phyloP scores from a whole-genome alignment of 1,140 invertebrate species.

The Dermatophagoides farinae region DNA sequence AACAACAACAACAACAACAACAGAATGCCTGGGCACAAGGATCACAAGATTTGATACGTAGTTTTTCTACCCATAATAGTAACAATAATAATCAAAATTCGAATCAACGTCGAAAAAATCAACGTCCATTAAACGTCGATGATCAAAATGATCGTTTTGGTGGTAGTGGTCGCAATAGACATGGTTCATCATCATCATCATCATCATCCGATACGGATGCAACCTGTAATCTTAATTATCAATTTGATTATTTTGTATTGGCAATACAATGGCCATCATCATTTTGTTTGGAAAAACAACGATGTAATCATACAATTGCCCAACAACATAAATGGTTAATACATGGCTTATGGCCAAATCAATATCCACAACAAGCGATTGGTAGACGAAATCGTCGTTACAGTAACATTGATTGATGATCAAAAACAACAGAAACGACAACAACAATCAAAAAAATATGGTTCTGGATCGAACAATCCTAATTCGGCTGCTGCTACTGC shows the following conservation, averaged over 20 bases:
- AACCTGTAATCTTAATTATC: not conserved
- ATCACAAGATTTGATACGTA: too few species aligned
- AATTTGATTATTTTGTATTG: slow-evolving; percentile 2
- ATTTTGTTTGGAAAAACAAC: not conserved
- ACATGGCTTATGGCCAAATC: slow-evolving; percentile 8
- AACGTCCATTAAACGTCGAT: too few species aligned
- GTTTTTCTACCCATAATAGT: too few species aligned
- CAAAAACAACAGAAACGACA: not conserved
- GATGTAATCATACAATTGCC: not conserved
- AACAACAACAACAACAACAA: too few species aligned
- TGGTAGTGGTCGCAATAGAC: not conserved
- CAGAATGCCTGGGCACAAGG: too few species aligned
- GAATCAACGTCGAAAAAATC: too few species aligned
- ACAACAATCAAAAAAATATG: not conserved
- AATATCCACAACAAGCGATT: not conserved
- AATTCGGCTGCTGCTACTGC: not conserved
- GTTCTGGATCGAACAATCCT: not conserved
- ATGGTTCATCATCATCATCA: not conserved
- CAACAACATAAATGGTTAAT: not conserved
- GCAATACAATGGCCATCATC: not conserved
- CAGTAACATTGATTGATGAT: not conserved
- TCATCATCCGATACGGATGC: not conserved
- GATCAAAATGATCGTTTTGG: not conserved
- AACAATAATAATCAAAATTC: too few species aligned
- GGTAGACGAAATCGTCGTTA: not conserved